Evolutionary conservation across 2,888 invertebrate species (phyloP), one percentile per base, ranked within the genome.

Genomic region (Volucella inanis): DNA sequence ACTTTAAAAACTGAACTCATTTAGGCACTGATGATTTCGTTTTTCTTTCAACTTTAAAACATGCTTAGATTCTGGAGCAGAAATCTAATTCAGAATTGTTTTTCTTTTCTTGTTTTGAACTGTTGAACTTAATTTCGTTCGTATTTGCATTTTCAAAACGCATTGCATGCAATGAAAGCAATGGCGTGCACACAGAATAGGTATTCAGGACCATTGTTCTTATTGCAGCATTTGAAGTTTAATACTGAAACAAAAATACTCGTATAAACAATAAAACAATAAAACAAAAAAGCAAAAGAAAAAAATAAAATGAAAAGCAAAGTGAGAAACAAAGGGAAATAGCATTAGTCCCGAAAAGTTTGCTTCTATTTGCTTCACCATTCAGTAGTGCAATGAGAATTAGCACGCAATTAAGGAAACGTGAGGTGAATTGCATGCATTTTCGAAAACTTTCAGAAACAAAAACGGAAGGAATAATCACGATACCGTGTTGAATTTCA

Each of bases 321-420:
- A 64, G 49, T 57, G 55, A 47, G 67, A 71, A 82, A 82, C 64
- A 59, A 76, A 81, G 62, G 65, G 52, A 54, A 82, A 67, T 43
- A 15, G 62, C 65, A 77, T 77, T 77, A 78, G 82, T 78, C 62
- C 50, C n/a, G 65, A 41, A 72, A 77, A 83, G 82, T 78, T 83
- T 71, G 72, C 49, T 50, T 67, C 55, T 64, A 57, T 14, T n/a
- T 31, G 31, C 31, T 6, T 31, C 31, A 6, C 6, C 72, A 72
- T 67, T 43, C 71, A 67, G 72, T 78, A 72, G 78, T 68, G 78
- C 82, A 83, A 70, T 68, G 59, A 67, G 67, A 82, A 82, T 82
- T 82, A 82, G 82, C 82, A 82, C 77, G 62, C 82, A 82, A 82
- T 82, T 82, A 82, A 62, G 54, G 39, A 55, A 39, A 82, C 82